These are phyloP conservation scores for Pseudoips prasinana DNA, from an alignment of 2,888 invertebrate genomes.

Conservation along the genomic window DNA sequence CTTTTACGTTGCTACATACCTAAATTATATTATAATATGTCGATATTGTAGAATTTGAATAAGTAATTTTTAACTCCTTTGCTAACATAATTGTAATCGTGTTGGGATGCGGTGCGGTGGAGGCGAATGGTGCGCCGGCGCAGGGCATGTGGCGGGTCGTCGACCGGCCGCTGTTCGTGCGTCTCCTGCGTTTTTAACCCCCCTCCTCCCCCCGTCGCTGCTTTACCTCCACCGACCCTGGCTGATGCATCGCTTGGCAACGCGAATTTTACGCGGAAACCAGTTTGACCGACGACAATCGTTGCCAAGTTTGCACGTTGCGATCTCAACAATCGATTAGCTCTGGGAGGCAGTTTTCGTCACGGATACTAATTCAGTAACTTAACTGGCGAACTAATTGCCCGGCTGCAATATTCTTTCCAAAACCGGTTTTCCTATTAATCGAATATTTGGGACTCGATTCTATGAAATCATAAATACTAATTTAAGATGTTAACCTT, in stretches of 20 bases:
- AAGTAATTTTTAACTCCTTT: conserved; percentile 36
- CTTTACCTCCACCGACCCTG: conserved; percentile 69
- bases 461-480: conserved; percentile 11
- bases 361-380: conserved; percentile 15
- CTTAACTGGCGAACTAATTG: conserved; percentile 7
- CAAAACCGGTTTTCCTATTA: conserved; percentile 4
- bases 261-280: conserved; percentile 78
- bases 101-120: conserved; percentile 61
- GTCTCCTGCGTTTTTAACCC: conserved; percentile 74
- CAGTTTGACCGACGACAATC: conserved; percentile 69
- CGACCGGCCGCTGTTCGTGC: conserved; percentile 75
- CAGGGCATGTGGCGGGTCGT: conserved; percentile 78
- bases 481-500: conserved; percentile 6
- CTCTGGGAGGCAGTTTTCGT: conserved; percentile 19
- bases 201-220: conserved; percentile 49
- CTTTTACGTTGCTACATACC: too few species aligned
- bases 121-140: conserved; percentile 70
- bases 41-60: too few species aligned
- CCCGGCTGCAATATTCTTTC: conserved; percentile 7
- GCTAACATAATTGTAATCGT: conserved; percentile 62
- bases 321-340: conserved; percentile 43
- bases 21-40: too few species aligned
- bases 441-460: neutral
- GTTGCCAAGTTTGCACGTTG: conserved; percentile 48
- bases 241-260: conserved; percentile 76